phyloP scores from a whole-genome alignment of 2,797 vertebrate genomes.

The Lutjanus campechanus region DNA sequence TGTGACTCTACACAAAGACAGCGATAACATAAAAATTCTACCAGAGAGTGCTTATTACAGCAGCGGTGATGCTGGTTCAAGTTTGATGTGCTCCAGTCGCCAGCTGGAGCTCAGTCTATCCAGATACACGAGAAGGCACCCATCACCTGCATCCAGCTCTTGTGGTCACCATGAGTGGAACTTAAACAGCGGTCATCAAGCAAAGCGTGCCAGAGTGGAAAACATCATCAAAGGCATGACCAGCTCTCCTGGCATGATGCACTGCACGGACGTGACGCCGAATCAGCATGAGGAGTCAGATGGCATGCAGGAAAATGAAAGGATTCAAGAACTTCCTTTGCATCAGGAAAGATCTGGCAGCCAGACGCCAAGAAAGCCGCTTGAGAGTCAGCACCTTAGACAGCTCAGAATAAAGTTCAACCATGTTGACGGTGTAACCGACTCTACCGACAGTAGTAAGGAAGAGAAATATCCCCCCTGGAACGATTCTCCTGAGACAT shows the following conservation, averaged over 20 bases:
- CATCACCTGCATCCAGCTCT: constrained; percentile 33
- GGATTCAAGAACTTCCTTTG: constrained; percentile 67
- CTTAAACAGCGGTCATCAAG: constrained; percentile 75
- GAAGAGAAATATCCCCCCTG: constrained; percentile 35
- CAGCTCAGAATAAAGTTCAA: constrained; percentile 79
- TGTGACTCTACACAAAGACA: constrained; percentile 59
- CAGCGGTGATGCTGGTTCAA: constrained; percentile 53
- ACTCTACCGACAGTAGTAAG: not conserved
- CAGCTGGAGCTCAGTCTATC: constrained; percentile 50
- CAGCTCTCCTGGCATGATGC: constrained; percentile 58
- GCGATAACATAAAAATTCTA: constrained; percentile 47
- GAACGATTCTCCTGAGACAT: constrained; percentile 22
- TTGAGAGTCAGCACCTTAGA: constrained; percentile 79
- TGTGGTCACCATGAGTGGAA: constrained; percentile 65
- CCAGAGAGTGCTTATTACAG: constrained; percentile 61
- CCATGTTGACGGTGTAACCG: constrained; percentile 46
- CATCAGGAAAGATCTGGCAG: constrained; percentile 55
- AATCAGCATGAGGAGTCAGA: constrained; percentile 9
- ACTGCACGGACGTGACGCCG: constrained; percentile 27
- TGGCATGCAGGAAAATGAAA: constrained; percentile 64
- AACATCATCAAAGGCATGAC: constrained; percentile 90
- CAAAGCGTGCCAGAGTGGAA: constrained; percentile 91
- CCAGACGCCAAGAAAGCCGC: constrained; percentile 70
- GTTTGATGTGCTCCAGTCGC: constrained; percentile 41
- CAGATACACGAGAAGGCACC: constrained; percentile 51